Conservation (phyloP, 2,888 invertebrate species). For the Hyppa rectilinea region DNA sequence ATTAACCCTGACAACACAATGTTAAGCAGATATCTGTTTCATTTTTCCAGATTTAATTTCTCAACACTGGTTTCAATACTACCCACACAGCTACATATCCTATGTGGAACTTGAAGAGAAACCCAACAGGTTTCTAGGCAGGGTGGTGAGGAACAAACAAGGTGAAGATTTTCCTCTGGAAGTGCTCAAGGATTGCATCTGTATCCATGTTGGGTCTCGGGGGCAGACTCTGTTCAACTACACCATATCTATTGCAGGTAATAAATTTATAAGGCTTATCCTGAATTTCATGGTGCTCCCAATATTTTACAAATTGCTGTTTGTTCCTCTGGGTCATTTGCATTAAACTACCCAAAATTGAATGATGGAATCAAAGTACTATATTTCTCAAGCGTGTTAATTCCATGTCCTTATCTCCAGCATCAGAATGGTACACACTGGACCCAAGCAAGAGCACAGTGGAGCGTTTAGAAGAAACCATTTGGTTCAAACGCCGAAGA, state of each 20-base stretch:
- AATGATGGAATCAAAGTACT: not conserved
- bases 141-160: constrained; percentile 74
- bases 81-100: constrained; percentile 80
- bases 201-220: constrained; percentile 92
- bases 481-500: constrained; percentile 94
- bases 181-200: constrained; percentile 87
- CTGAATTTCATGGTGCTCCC: not conserved
- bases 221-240: constrained; percentile 92
- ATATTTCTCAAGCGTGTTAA: not conserved
- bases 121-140: constrained; percentile 77
- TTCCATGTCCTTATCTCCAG: constrained; percentile 73
- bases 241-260: constrained; percentile 88
- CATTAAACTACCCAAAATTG: not conserved
- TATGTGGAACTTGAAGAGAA: constrained; percentile 76
- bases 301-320: not conserved
- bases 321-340: not conserved
- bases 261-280: not conserved
- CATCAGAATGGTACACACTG: constrained; percentile 90
- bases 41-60: constrained; percentile 76
- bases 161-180: constrained; percentile 74
- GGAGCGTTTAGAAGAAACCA: constrained; percentile 81
- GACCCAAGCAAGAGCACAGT: constrained; percentile 85
- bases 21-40: too few species aligned
- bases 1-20: too few species aligned
- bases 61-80: constrained; percentile 76